These are phyloP conservation scores for Epinephelus cyanopodus DNA, from an alignment of 2,113 vertebrate genomes.

Conservation along the genomic window DNA sequence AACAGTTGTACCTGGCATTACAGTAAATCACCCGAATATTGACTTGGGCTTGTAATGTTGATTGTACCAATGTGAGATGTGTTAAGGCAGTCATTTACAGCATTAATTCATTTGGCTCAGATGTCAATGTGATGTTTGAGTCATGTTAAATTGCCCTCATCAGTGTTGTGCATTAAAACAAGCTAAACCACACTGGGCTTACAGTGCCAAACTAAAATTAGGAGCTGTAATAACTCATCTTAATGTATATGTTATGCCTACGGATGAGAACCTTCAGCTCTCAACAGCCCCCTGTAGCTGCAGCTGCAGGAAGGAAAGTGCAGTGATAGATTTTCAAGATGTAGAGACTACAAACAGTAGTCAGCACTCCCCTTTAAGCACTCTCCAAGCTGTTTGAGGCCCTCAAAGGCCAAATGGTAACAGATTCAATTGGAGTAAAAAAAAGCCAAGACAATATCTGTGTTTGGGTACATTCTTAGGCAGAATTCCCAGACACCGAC, in stretches of 20 bases:
- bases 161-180: neutral
- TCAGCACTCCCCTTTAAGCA: slow-evolving; percentile 69
- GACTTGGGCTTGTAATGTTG: slow-evolving; percentile 20
- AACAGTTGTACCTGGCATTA: slow-evolving; percentile 15
- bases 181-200: slow-evolving; percentile 1
- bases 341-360: slow-evolving; percentile 68
- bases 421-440: slow-evolving; percentile 44
- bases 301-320: slow-evolving; percentile 53
- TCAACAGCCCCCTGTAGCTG: slow-evolving; percentile 60
- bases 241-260: slow-evolving; percentile 25
- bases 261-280: slow-evolving; percentile 44
- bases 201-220: neutral
- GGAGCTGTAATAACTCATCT: slow-evolving; percentile 44
- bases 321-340: slow-evolving; percentile 80
- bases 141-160: slow-evolving; percentile 3
- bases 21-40: slow-evolving; percentile 34
- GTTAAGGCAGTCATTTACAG: neutral
- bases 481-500: slow-evolving; percentile 63
- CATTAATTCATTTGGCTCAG: neutral
- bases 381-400: slow-evolving; percentile 66
- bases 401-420: slow-evolving; percentile 41
- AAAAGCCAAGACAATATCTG: slow-evolving; percentile 47
- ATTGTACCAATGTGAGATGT: slow-evolving; percentile 4
- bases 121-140: neutral
- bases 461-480: slow-evolving; percentile 75